These are phyloP conservation scores for Xerus inauris DNA, from an alignment of 2,113 vertebrate genomes.

Conservation along the genomic window DNA sequence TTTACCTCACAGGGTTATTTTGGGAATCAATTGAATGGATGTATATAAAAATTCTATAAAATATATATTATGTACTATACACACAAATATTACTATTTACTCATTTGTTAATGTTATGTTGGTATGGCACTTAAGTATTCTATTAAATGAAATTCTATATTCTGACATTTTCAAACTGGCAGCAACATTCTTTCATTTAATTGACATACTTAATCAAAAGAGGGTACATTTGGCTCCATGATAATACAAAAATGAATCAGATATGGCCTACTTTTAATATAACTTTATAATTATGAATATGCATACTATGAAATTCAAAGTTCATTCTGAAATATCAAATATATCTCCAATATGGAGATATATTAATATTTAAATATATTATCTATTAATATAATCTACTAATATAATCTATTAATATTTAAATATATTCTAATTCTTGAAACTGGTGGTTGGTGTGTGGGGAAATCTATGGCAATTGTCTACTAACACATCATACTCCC, in stretches of 20 bases:
- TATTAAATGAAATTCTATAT: slow-evolving; percentile 12
- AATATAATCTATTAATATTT: slow-evolving; percentile 9
- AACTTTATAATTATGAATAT: background rate
- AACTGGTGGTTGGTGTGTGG: background rate
- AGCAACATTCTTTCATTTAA: background rate
- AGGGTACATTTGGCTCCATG: background rate
- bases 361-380: too few species aligned
- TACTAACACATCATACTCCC: background rate
- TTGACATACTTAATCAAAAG: background rate
- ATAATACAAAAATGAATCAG: background rate
- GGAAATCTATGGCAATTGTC: background rate
- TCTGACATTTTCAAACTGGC: background rate
- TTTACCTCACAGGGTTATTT: background rate
- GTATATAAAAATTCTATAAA: background rate
- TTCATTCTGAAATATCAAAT: slow-evolving; percentile 1
- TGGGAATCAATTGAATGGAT: background rate
- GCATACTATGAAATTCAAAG: background rate
- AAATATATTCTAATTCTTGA: background rate
- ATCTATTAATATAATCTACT: too few species aligned
- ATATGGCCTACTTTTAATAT: background rate
- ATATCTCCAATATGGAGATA: background rate
- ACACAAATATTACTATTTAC: background rate
- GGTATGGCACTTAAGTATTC: background rate
- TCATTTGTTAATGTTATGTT: background rate
- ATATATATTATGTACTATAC: background rate